Percentiles rank a stretch among this genome's conserved stretches.
phyloP scores from a whole-genome alignment of 2,888 invertebrate species.

The Drosophila anomalata region DNA sequence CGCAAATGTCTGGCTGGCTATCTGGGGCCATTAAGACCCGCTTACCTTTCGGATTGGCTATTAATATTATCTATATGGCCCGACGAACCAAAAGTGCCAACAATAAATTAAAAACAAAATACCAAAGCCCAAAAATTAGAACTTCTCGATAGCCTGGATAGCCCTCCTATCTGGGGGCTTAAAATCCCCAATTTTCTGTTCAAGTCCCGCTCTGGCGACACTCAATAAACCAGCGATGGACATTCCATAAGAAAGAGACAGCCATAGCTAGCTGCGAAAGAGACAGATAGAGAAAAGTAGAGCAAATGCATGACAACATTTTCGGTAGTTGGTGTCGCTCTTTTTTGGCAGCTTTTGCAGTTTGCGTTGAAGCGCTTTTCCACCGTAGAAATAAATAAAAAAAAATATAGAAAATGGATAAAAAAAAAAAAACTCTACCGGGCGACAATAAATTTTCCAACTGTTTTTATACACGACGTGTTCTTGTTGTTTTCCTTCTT shows the following conservation, averaged over 20 bases:
- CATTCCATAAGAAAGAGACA: constrained; percentile 15
- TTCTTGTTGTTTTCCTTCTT: constrained; percentile 31
- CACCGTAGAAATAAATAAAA: constrained; percentile 3
- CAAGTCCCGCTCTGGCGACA: constrained; percentile 27
- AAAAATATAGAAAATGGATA: not conserved
- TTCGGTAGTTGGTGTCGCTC: constrained; percentile 47
- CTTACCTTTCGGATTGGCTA: constrained; percentile 59
- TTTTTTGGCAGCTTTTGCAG: constrained; percentile 50
- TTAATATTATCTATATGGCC: constrained; percentile 75
- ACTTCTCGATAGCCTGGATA: constrained; percentile 7
- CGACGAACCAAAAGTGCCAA: constrained; percentile 66
- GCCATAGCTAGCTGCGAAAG: constrained; percentile 1
- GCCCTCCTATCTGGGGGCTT: not conserved
- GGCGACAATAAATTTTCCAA: constrained; percentile 47
- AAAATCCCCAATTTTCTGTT: constrained; percentile 21
- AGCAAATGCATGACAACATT: constrained; percentile 73
- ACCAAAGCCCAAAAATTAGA: constrained; percentile 49
- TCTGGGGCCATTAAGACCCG: constrained; percentile 27
- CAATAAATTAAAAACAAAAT: constrained; percentile 67
- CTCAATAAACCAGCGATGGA: constrained; percentile 44
- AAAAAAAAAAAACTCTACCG: constrained; percentile 28
- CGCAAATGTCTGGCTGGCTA: constrained; percentile 36
- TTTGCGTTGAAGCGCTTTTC: constrained; percentile 15
- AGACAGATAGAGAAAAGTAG: constrained; percentile 50
- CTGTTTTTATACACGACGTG: constrained; percentile 30